phyloP scores from a whole-genome alignment of 1,140 invertebrate species.

The Camponotus pennsylvanicus region DNA sequence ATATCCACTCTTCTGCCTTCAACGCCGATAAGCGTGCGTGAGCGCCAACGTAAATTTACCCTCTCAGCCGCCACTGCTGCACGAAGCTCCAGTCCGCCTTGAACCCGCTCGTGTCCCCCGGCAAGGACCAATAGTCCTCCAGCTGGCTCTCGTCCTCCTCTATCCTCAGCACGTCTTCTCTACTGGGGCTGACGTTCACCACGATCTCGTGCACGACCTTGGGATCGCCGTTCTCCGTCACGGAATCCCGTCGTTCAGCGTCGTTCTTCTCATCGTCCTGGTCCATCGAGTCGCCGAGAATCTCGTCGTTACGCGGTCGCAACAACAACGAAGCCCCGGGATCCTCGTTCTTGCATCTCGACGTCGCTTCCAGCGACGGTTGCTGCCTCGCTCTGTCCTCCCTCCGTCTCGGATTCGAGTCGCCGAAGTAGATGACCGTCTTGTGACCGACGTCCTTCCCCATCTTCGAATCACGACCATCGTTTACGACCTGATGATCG shows the following conservation, averaged over 20 bases:
- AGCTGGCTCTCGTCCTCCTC: conserved; percentile 85
- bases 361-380: conserved; percentile 49
- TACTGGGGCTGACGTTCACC: conserved; percentile 85
- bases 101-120: conserved; percentile 82
- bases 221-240: conserved; percentile 67
- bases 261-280: conserved; percentile 36
- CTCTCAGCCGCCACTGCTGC: conserved; percentile 89
- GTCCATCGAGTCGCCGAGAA: neutral
- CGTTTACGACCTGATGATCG: conserved; percentile 12
- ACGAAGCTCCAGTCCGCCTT: conserved; percentile 91
- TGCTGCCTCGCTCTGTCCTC: conserved; percentile 58
- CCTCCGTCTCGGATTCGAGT: conserved; percentile 87
- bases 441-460: conserved; percentile 87
- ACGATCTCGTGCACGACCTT: conserved; percentile 83
- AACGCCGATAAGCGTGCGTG: conserved; percentile 18
- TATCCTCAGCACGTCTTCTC: conserved; percentile 84
- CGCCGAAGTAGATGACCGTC: conserved; percentile 91
- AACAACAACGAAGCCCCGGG: neutral
- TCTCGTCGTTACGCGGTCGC: neutral
- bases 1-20: conserved; percentile 52
- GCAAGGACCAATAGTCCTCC: conserved; percentile 84
- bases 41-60: conserved; percentile 83
- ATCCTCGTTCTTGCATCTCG: neutral
- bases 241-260: conserved; percentile 19
- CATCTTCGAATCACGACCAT: conserved; percentile 66